A percentile compares a stretch with the other conserved stretches of the same genome.
phyloP scores from a whole-genome alignment of 2,113 vertebrate genomes.

The Neotoma lepida region DNA sequence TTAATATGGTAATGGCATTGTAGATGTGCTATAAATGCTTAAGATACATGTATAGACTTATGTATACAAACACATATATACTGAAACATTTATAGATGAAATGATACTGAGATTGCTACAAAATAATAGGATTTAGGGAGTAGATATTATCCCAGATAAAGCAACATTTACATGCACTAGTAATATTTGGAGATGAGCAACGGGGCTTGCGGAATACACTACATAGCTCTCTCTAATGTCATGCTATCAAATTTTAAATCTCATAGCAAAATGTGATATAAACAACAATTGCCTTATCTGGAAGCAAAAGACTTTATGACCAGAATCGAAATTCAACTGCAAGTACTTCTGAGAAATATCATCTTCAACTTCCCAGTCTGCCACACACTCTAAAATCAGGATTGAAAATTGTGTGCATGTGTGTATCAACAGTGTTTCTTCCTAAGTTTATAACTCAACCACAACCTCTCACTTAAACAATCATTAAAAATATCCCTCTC shows the following conservation, averaged over 20 bases:
- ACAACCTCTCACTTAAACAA: constrained; percentile 2
- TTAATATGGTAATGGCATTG: background rate
- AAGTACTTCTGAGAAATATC: constrained; percentile 8
- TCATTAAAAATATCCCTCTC: background rate
- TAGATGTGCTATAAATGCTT: background rate
- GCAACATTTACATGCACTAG: background rate
- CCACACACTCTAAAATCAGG: background rate
- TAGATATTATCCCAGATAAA: background rate
- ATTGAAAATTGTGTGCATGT: background rate
- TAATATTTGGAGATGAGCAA: background rate
- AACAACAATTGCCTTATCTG: background rate
- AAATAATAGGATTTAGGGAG: background rate
- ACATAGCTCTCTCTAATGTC: background rate
- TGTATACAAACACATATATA: background rate
- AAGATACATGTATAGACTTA: background rate
- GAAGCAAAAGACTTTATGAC: background rate
- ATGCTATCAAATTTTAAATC: background rate
- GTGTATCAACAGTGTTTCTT: background rate
- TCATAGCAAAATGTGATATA: background rate
- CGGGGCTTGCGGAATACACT: background rate
- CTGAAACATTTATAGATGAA: constrained; percentile 22
- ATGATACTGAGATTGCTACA: background rate
- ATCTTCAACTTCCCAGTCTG: background rate
- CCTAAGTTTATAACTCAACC: background rate
- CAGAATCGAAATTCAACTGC: background rate